Conservation (phyloP, 2,797 vertebrate species). For the Tinamus major region DNA sequence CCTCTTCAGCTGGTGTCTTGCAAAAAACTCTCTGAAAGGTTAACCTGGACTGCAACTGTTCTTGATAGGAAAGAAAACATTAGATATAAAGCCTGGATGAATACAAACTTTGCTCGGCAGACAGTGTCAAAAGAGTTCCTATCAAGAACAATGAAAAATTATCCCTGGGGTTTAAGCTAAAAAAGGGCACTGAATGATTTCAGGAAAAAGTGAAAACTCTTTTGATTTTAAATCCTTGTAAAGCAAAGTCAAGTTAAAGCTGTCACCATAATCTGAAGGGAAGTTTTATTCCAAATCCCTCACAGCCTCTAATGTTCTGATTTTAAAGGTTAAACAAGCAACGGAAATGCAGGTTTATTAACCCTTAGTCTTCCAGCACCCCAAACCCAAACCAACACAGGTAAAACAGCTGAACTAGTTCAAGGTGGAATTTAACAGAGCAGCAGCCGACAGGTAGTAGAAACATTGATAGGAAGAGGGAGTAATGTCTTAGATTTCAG, state of each 20-base stretch:
- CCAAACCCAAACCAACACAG: not conserved
- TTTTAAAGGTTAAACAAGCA: conserved; percentile 76
- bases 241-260: conserved; percentile 67
- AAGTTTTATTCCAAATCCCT: conserved; percentile 73
- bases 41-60: conserved; percentile 25
- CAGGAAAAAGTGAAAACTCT: conserved; percentile 31
- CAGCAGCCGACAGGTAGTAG: not conserved
- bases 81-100: not conserved
- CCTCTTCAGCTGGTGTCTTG: not conserved
- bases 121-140: conserved; percentile 48
- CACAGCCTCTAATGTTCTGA: conserved; percentile 56
- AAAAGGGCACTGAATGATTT: conserved; percentile 41
- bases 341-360: conserved; percentile 58
- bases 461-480: not conserved
- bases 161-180: conserved; percentile 54
- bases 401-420: not conserved
- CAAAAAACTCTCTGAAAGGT: conserved; percentile 21
- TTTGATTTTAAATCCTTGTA: conserved; percentile 70
- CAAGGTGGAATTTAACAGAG: not conserved
- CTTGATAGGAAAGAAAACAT: conserved; percentile 46
- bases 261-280: conserved; percentile 21
- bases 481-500: not conserved
- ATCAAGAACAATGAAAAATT: conserved; percentile 62
- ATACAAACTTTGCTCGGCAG: conserved; percentile 38
- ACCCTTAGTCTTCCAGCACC: conserved; percentile 19